Base-by-base conservation (phyloP, 2,113 vertebrate species). In the Oplegnathus fasciatus region DNA sequence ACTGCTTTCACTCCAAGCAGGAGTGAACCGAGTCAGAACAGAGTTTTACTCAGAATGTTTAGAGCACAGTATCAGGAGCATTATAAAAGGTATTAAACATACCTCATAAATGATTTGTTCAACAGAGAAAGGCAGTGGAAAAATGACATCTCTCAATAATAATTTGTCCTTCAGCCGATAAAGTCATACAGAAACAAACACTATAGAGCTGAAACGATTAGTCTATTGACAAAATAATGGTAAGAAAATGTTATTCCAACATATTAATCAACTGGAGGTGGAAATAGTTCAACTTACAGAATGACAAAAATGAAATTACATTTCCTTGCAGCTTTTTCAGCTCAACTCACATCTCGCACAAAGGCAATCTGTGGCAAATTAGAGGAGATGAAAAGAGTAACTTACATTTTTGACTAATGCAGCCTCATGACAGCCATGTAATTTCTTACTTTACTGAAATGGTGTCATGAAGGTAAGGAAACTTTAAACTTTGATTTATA, bases 1-100 rank as follows among this genome's bases (percentile, higher is more conserved):
- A 6, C 80, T 86, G 86, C 88, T 83, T 86, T 81, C 67, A 79
- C 86, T 86, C 75, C 30, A 48, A 83, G 62, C 46, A 78, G 73
- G 40, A 76, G 68, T 62, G 65, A 80, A 82, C 50, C 0, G 28
- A 80, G 74, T 76, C 83, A 64, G 32, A 66, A 11, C 28, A 17
- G 62, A 57, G 55, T 66, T 81, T 70, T 30, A 58, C 44, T 75
- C 44, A 2, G 40, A 62, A 50, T 18, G 58, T 48, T 40, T 9
- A 13, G 1, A 62, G 6, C 34, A 22, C n/a, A 22, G 46, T 0
- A 6, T 28, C 24, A 4, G 32, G 34, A 71, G 74, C 30, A 15
- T 30, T 18, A 57, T 8, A 14, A 37, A n/a, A 65, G 37, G 24
- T 40, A 6, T 61, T 22, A 11, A 57, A 69, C 13, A 48, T n/a